A percentile compares a stretch with the other conserved stretches of the same genome.
Evolutionary conservation across 92 coral and sea anemone genomes (phyloP).

Genomic region (Hydrozoanthus gracilis): DNA sequence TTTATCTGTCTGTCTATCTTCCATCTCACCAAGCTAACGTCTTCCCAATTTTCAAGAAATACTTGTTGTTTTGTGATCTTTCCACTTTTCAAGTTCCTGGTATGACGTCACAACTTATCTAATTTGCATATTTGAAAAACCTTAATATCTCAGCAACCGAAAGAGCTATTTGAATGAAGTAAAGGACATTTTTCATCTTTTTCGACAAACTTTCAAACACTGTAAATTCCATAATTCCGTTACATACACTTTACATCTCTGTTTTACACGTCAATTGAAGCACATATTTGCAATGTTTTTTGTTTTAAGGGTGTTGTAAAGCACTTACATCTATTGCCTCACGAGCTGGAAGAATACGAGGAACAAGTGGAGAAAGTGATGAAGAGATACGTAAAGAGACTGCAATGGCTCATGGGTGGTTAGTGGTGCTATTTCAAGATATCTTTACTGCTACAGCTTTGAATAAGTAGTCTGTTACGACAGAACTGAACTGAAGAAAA

Average conservation of each 20-base stretch:
- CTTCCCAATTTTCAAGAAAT: no score
- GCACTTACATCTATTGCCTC: conserved; percentile 90
- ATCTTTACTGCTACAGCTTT: not conserved
- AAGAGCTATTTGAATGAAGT: no score
- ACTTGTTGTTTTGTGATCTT: no score
- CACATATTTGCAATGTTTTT: not conserved
- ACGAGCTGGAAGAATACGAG: conserved; percentile 95
- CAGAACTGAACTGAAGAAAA: not conserved
- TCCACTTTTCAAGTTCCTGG: no score
- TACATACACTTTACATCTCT: not conserved
- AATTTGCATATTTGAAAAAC: no score
- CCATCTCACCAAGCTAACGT: no score
- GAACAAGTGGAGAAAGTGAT: conserved; percentile 95
- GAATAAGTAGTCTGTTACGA: not conserved
- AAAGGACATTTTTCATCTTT: no score
- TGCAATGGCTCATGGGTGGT: conserved; percentile 99
- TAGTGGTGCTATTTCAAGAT: conserved; percentile 16
- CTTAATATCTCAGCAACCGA: no score
- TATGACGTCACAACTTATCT: no score
- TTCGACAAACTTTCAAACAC: no score
- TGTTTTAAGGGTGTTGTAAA: conserved; percentile 83
- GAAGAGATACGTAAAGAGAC: conserved; percentile 92
- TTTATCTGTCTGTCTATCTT: no score
- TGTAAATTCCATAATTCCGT: no score
- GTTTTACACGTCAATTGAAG: not conserved